Percentiles rank a stretch among this genome's conserved stretches.
These are phyloP conservation scores for Chorisops tibialis DNA, from an alignment of 2,888 invertebrate species.

Conservation along the genomic window DNA sequence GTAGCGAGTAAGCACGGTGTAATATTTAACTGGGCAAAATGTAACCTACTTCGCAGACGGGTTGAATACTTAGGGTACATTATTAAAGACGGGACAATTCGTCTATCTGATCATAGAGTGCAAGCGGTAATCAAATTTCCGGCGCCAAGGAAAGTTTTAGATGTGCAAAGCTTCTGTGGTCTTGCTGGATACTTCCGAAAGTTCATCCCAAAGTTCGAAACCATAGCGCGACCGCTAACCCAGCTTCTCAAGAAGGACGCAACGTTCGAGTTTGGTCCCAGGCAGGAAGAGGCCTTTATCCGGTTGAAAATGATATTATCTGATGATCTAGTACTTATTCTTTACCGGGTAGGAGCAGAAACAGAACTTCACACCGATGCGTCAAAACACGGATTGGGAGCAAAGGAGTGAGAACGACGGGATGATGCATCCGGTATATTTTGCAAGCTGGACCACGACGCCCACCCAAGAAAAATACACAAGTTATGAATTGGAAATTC, in stretches of 20 bases:
- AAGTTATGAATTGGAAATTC: slow-evolving; percentile 29
- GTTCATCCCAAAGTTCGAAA: slow-evolving; percentile 41
- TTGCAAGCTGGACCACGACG: background rate
- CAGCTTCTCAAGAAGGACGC: slow-evolving; percentile 33
- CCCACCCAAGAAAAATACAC: background rate
- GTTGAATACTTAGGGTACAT: background rate
- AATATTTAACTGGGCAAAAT: background rate
- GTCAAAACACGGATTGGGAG: slow-evolving; percentile 34
- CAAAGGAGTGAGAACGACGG: slow-evolving; percentile 14
- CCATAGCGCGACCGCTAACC: slow-evolving; percentile 41
- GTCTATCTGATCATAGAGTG: slow-evolving; percentile 38
- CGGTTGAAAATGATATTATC: slow-evolving; percentile 5
- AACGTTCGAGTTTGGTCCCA: slow-evolving; percentile 30
- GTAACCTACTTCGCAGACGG: background rate
- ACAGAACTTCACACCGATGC: slow-evolving; percentile 36
- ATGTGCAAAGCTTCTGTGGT: slow-evolving; percentile 42
- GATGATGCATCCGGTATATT: slow-evolving; percentile 1
- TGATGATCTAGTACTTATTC: slow-evolving; percentile 26
- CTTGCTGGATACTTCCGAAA: slow-evolving; percentile 44
- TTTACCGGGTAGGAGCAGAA: slow-evolving; percentile 31
- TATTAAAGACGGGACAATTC: background rate
- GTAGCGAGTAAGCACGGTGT: background rate
- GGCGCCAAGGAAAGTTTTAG: slow-evolving; percentile 37
- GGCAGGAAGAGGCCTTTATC: slow-evolving; percentile 38
- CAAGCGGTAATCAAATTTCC: slow-evolving; percentile 39